A percentile compares a stretch with the other conserved stretches of the same genome.
Evolutionary conservation across 2,888 invertebrate species (phyloP).

Genomic region (Ormyrus thymus): DNA sequence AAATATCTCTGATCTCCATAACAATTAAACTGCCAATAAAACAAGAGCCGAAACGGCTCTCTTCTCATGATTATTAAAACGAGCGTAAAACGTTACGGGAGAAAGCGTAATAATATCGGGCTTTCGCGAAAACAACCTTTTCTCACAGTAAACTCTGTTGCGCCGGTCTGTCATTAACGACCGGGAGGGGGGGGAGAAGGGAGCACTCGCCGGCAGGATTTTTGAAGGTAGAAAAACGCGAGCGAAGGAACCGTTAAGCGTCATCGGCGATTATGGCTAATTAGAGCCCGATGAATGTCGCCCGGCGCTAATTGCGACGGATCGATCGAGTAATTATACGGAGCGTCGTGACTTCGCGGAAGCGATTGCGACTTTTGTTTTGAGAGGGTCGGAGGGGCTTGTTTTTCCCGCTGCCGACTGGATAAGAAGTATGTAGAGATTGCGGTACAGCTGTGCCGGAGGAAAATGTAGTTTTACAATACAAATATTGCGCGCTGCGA

Average conservation of each 20-base stretch:
- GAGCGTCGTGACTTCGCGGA: too few species aligned
- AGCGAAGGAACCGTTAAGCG: constrained; percentile 33
- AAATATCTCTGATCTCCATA: neutral
- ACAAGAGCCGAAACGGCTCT: neutral
- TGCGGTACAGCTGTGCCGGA: too few species aligned
- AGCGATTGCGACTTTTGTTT: too few species aligned
- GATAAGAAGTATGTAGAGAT: too few species aligned
- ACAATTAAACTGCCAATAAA: neutral
- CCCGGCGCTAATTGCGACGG: constrained; percentile 45
- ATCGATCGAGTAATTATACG: constrained; percentile 27
- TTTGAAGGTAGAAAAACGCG: neutral
- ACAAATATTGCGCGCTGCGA: too few species aligned
- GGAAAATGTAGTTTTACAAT: too few species aligned
- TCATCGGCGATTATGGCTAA: constrained; percentile 43
- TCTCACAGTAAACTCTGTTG: constrained; percentile 35
- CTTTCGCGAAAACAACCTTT: constrained; percentile 17
- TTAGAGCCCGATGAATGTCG: constrained; percentile 38
- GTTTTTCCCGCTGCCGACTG: too few species aligned
- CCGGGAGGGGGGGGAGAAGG: neutral
- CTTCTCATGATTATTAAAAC: constrained; percentile 26
- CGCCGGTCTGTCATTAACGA: neutral
- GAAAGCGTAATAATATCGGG: constrained; percentile 18
- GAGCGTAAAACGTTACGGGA: constrained; percentile 22
- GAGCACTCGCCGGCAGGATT: neutral
- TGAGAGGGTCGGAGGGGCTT: too few species aligned